Percentiles rank a stretch among this genome's conserved stretches.
phyloP scores from a whole-genome alignment of 2,888 invertebrate species.

The Colostygia pectinataria region DNA sequence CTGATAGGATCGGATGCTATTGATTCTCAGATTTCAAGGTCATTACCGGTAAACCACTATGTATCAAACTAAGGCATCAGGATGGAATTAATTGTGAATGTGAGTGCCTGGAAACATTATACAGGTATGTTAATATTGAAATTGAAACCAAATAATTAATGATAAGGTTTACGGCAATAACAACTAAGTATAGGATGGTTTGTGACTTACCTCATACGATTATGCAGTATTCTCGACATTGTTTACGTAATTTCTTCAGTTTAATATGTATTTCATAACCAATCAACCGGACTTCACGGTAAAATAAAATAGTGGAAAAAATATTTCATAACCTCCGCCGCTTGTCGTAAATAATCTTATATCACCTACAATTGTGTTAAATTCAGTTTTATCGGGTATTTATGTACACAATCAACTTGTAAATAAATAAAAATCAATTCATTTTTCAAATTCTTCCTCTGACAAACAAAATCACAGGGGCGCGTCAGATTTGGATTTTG shows the following conservation, averaged over 20 bases:
- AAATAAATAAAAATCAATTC: constrained; percentile 72
- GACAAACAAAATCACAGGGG: constrained; percentile 25
- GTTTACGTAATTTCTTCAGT: constrained; percentile 58
- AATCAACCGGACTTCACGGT: constrained; percentile 41
- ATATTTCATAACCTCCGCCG: constrained; percentile 75
- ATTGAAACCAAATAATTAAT: not conserved
- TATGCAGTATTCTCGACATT: constrained; percentile 78
- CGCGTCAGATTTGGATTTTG: not conserved
- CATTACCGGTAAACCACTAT: too few species aligned
- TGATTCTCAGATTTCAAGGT: too few species aligned
- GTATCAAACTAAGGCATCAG: too few species aligned
- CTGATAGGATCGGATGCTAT: too few species aligned
- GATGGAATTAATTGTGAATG: too few species aligned
- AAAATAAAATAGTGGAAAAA: constrained; percentile 43
- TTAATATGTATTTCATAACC: constrained; percentile 61
- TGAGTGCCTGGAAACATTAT: too few species aligned
- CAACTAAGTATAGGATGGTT: not conserved
- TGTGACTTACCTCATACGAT: constrained; percentile 65
- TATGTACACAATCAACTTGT: constrained; percentile 71
- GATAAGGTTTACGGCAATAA: not conserved
- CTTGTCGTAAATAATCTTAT: constrained; percentile 51
- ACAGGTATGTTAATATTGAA: not conserved
- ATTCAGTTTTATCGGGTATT: constrained; percentile 48
- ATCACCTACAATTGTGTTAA: constrained; percentile 44
- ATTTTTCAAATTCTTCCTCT: constrained; percentile 56